Evolutionary conservation across 1,140 invertebrate species (phyloP).

Genomic region (Camponotus vicinus): DNA sequence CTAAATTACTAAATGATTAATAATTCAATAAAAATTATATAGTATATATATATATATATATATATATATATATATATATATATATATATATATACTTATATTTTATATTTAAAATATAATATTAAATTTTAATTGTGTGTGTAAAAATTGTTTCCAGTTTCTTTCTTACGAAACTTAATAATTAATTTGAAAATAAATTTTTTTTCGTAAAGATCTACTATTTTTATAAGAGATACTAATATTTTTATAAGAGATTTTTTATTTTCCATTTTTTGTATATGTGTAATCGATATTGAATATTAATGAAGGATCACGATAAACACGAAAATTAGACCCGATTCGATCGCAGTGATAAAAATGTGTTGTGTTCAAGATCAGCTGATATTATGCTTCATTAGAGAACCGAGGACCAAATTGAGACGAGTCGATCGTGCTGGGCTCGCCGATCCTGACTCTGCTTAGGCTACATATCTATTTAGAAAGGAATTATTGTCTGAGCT

Average conservation of each 20-base stretch:
- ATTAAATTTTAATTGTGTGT: neutral
- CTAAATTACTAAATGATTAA: neutral
- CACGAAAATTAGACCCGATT: conserved; percentile 30
- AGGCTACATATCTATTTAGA: conserved; percentile 52
- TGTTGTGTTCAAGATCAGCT: conserved; percentile 15
- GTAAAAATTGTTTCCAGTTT: neutral
- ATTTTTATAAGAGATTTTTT: neutral
- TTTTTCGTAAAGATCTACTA: too few species aligned
- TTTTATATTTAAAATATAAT: neutral
- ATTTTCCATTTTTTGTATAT: neutral
- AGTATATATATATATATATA: neutral
- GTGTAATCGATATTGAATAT: neutral
- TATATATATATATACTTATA: neutral
- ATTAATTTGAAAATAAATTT: too few species aligned
- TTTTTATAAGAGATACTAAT: neutral
- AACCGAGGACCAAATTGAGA: neutral
- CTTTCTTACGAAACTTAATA: neutral
- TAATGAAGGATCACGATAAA: neutral
- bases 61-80: too few species aligned
- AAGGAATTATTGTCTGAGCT: conserved; percentile 47
- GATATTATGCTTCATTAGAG: conserved; percentile 27
- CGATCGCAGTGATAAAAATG: conserved; percentile 3
- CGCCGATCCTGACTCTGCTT: conserved; percentile 52
- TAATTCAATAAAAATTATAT: neutral
- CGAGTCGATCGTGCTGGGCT: conserved; percentile 33